A percentile compares a stretch with the other conserved stretches of the same genome.
These are phyloP conservation scores for Diorhabda elongata DNA, from an alignment of 1,140 invertebrate genomes.

Conservation along the genomic window DNA sequence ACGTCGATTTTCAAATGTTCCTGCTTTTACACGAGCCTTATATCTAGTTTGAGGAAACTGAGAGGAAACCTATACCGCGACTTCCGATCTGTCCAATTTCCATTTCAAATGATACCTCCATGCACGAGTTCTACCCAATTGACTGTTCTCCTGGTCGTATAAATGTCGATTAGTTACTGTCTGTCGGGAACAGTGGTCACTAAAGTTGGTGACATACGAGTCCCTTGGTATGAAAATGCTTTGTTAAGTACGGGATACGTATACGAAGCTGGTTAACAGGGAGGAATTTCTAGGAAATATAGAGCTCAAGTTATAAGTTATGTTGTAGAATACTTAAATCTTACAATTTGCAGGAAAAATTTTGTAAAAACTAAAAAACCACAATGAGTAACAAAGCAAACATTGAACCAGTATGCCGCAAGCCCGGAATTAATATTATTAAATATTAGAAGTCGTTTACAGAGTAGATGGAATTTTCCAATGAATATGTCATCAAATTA, in stretches of 20 bases:
- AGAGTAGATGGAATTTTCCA: no score
- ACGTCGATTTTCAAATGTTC: no score
- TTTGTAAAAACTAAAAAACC: no score
- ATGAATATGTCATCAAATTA: no score
- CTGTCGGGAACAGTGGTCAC: not conserved
- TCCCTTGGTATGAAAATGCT: not conserved
- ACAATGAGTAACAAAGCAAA: no score
- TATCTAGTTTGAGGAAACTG: no score
- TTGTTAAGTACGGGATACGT: not conserved
- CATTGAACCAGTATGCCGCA: no score
- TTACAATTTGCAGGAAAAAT: no score
- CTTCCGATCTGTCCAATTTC: not conserved
- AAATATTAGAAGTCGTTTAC: no score
- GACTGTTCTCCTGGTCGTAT: not conserved
- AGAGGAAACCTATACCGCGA: not conserved
- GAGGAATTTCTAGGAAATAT: not conserved
- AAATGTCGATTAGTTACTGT: not conserved
- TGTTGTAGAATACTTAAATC: no score
- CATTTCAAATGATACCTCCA: not conserved
- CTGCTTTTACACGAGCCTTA: no score
- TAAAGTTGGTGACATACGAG: not conserved
- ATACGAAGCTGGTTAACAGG: not conserved
- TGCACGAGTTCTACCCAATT: not conserved
- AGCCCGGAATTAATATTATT: no score
- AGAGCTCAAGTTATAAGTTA: not conserved